phyloP scores from a whole-genome alignment of 2,888 invertebrate species.

The Cantharis rufa region DNA sequence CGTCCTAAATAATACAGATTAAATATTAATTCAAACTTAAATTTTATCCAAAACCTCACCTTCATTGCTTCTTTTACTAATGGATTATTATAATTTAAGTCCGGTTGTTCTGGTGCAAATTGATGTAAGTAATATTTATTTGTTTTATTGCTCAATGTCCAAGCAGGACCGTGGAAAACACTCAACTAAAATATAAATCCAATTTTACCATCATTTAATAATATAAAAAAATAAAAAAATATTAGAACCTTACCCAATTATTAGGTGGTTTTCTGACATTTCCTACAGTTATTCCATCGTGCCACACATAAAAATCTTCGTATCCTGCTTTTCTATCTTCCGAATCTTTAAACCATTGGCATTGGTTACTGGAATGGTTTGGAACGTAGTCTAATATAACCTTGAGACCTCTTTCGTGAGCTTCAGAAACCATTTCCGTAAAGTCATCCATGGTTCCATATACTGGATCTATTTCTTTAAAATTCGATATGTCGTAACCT shows the following conservation, averaged over 20 bases:
- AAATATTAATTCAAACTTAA: background rate
- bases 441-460: constrained; percentile 80
- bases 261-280: constrained; percentile 67
- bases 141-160: constrained; percentile 36
- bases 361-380: constrained; percentile 74
- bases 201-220: background rate
- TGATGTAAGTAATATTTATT: constrained; percentile 79
- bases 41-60: constrained; percentile 39
- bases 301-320: constrained; percentile 81
- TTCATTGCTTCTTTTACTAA: constrained; percentile 70
- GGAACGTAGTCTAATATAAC: constrained; percentile 58
- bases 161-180: constrained; percentile 44
- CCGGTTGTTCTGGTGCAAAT: constrained; percentile 75
- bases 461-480: constrained; percentile 69
- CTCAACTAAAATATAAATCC: constrained; percentile 39
- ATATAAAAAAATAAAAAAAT: background rate
- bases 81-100: constrained; percentile 78
- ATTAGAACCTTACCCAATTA: constrained; percentile 68
- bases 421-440: constrained; percentile 59
- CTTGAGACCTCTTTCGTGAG: constrained; percentile 62
- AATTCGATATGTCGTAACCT: constrained; percentile 86
- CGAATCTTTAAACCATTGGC: constrained; percentile 81
- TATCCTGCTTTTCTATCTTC: constrained; percentile 64
- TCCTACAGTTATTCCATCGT: constrained; percentile 56
- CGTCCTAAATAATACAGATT: constrained; percentile 55